Percentiles rank a stretch among this genome's conserved stretches.
phyloP scores from a whole-genome alignment of 2,888 invertebrate species.

The Leucoptera coffeella region DNA sequence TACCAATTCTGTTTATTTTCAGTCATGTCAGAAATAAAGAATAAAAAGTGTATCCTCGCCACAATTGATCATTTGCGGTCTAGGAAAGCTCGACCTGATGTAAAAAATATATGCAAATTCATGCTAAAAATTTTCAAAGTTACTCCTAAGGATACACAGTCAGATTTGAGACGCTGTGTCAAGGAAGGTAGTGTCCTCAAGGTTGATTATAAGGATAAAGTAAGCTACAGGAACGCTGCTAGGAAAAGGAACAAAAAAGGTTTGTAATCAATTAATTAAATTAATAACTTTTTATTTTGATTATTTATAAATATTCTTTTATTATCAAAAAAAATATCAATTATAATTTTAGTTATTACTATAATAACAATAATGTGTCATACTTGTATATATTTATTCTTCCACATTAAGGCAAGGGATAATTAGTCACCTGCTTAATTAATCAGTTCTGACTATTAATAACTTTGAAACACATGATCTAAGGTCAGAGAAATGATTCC shows the following conservation, averaged over 20 bases:
- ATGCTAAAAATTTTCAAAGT: constrained; percentile 69
- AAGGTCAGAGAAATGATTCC: no score
- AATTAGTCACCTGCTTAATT: no score
- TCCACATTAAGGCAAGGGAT: no score
- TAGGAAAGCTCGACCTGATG: constrained; percentile 79
- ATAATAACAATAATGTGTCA: no score
- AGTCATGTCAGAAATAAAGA: constrained; percentile 58
- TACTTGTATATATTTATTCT: no score
- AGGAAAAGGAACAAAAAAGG: constrained; percentile 52
- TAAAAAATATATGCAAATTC: constrained; percentile 77
- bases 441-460: no score
- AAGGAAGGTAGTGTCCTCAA: constrained; percentile 70
- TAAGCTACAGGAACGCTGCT: constrained; percentile 77
- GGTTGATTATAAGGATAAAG: constrained; percentile 82
- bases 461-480: no score
- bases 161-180: constrained; percentile 68
- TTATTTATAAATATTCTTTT: no score
- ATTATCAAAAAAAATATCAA: no score
- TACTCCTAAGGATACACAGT: constrained; percentile 60
- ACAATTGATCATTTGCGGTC: constrained; percentile 79
- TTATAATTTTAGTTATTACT: constrained; percentile 1
- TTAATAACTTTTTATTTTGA: background rate
- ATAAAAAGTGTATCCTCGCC: constrained; percentile 72
- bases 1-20: constrained; percentile 12
- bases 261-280: background rate